These are phyloP conservation scores for Pongo pygmaeus DNA, from an alignment of 2,113 vertebrate genomes.

Conservation along the genomic window DNA sequence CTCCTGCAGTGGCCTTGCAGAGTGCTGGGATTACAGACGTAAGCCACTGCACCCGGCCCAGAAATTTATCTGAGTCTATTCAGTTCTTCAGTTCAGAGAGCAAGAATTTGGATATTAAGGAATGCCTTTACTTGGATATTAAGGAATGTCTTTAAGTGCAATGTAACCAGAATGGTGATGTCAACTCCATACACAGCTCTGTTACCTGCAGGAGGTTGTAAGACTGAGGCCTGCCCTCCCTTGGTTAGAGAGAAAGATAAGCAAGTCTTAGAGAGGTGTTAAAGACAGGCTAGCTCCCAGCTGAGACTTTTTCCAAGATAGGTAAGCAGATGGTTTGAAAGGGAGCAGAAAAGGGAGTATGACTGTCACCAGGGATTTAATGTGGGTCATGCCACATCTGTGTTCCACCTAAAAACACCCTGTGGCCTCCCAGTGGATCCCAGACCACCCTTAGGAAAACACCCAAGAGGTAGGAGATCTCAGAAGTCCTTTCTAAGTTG, in stretches of 20 bases:
- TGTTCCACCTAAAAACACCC: not conserved
- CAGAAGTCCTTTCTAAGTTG: not conserved
- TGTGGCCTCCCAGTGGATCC: not conserved
- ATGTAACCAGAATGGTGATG: not conserved
- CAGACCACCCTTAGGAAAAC: not conserved
- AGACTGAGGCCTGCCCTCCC: not conserved
- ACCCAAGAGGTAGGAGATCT: not conserved
- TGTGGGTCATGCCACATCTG: not conserved
- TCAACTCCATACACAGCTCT: rapidly evolving
- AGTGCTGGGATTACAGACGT: not conserved
- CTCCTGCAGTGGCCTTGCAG: not conserved
- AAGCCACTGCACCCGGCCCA: not conserved
- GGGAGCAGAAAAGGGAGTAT: not conserved
- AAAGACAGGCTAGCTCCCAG: not conserved
- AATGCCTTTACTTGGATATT: not conserved
- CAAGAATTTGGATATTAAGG: not conserved
- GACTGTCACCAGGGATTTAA: not conserved
- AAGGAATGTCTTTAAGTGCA: not conserved
- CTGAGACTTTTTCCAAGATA: not conserved
- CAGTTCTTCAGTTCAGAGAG: not conserved
- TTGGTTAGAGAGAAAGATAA: not conserved
- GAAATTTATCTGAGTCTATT: not conserved
- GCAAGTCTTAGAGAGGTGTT: not conserved
- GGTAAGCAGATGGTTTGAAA: not conserved
- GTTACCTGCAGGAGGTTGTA: not conserved